Percentiles rank a stretch among this genome's conserved stretches.
These are phyloP conservation scores for Nothocercus julius DNA, from an alignment of 2,113 vertebrate genomes.

Conservation along the genomic window DNA sequence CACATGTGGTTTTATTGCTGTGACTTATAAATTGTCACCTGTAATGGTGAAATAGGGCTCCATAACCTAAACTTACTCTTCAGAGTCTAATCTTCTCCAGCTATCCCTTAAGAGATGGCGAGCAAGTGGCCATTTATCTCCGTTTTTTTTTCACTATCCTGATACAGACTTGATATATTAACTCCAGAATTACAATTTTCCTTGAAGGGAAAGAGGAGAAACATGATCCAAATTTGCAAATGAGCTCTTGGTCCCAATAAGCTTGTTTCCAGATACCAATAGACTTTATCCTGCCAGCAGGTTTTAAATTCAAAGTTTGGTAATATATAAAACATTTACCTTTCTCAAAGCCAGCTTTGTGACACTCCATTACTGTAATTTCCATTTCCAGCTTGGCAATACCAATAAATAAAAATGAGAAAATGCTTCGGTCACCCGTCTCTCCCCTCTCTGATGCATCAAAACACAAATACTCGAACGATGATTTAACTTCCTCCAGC, in stretches of 20 bases:
- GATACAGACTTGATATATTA: constrained; percentile 43
- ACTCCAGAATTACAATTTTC: constrained; percentile 53
- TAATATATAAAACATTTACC: constrained; percentile 67
- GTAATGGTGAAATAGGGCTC: constrained; percentile 67
- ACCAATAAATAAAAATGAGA: constrained; percentile 87
- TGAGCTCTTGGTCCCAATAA: constrained; percentile 49
- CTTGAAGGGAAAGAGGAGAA: constrained; percentile 48
- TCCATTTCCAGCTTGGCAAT: constrained; percentile 81
- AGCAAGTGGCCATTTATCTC: constrained; percentile 64
- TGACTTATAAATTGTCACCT: constrained; percentile 67
- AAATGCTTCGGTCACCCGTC: constrained; percentile 85
- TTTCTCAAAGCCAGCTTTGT: constrained; percentile 63
- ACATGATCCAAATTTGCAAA: constrained; percentile 58
- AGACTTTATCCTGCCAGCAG: constrained; percentile 47
- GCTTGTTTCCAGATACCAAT: constrained; percentile 57
- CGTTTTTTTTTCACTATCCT: constrained; percentile 32
- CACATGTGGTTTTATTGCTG: constrained; percentile 58
- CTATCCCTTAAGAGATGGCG: constrained; percentile 60
- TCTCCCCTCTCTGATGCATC: constrained; percentile 85
- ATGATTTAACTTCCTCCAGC: constrained; percentile 79
- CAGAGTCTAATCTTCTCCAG: constrained; percentile 62
- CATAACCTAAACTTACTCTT: constrained; percentile 62
- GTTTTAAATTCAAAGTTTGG: constrained; percentile 68
- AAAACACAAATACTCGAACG: constrained; percentile 79
- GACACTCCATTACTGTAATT: constrained; percentile 74